Conservation (phyloP, 2,113 vertebrate species). For the Argyrosomus japonicus region DNA sequence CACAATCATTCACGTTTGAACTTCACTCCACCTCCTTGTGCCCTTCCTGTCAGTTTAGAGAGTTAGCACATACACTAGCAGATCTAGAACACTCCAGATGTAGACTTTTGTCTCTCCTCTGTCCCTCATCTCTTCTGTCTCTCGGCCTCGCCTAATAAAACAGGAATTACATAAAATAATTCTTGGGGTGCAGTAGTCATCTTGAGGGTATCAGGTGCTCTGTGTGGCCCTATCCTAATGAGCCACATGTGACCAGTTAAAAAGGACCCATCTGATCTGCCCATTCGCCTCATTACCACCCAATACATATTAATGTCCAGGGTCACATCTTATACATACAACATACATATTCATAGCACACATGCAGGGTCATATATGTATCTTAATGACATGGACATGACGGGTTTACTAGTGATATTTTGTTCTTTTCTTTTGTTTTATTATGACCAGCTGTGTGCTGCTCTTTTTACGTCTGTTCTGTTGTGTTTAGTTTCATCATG, state of each 20-base stretch:
- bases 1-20: slow-evolving; percentile 19
- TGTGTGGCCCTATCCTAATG: slow-evolving; percentile 73
- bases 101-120: slow-evolving; percentile 7
- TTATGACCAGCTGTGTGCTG: slow-evolving; percentile 25
- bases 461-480: neutral
- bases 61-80: neutral
- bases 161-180: slow-evolving; percentile 61
- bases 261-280: slow-evolving; percentile 81
- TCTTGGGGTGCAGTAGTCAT: slow-evolving; percentile 64
- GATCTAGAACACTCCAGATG: neutral
- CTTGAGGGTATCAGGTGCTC: slow-evolving; percentile 79
- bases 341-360: slow-evolving; percentile 83
- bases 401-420: slow-evolving; percentile 49
- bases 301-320: slow-evolving; percentile 85
- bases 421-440: slow-evolving; percentile 53
- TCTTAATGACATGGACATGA: slow-evolving; percentile 61
- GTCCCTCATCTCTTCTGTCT: neutral
- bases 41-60: neutral
- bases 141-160: slow-evolving; percentile 7
- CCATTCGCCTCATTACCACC: slow-evolving; percentile 81
- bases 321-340: slow-evolving; percentile 82
- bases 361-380: slow-evolving; percentile 75
- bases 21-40: slow-evolving; percentile 2
- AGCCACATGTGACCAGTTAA: slow-evolving; percentile 84
- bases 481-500: slow-evolving; percentile 17